Conservation (phyloP, 2,888 invertebrate species). For the Vesta saturnalis region DNA sequence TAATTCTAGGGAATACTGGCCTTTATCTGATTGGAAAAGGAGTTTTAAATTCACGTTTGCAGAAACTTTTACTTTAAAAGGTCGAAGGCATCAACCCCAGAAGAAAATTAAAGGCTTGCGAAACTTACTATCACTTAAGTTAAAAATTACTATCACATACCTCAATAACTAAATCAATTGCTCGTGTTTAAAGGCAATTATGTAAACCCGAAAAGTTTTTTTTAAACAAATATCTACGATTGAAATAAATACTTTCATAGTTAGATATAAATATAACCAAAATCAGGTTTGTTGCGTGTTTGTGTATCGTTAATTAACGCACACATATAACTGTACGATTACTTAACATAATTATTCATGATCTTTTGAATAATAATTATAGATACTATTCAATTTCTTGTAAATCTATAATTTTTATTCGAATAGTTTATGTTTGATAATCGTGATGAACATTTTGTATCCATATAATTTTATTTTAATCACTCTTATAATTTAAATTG, state of each 20-base stretch:
- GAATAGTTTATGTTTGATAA: not conserved
- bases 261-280: too few species aligned
- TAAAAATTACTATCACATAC: too few species aligned
- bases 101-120: too few species aligned
- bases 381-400: constrained; percentile 10
- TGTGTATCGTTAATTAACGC: constrained; percentile 23
- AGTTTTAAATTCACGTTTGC: too few species aligned
- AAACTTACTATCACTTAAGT: too few species aligned
- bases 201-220: too few species aligned
- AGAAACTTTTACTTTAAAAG: too few species aligned
- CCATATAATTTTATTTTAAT: not conserved
- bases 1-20: too few species aligned
- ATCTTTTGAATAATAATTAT: constrained; percentile 19
- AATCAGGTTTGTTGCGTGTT: constrained; percentile 22
- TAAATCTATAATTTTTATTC: constrained; percentile 13
- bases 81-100: too few species aligned
- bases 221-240: not conserved
- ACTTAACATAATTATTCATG: constrained; percentile 26
- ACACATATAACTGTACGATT: constrained; percentile 16
- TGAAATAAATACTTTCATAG: not conserved
- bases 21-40: too few species aligned
- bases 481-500: not conserved
- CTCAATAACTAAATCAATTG: too few species aligned
- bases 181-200: too few species aligned
- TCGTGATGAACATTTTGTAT: not conserved